These are phyloP conservation scores for Pachyrhynchus sulphureomaculatus DNA, from an alignment of 1,140 invertebrate species.

Conservation along the genomic window DNA sequence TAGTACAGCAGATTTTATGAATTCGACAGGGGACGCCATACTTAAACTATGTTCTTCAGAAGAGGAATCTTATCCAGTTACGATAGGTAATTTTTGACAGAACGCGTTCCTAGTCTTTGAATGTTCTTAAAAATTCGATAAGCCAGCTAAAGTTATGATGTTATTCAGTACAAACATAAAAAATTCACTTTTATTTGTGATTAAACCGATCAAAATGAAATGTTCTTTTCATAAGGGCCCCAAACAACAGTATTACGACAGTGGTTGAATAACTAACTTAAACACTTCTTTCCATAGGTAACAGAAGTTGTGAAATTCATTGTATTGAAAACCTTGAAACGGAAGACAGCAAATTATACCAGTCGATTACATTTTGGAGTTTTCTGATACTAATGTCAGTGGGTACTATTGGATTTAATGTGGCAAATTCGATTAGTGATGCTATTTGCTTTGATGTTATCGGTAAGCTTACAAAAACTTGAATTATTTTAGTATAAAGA, in stretches of 20 bases:
- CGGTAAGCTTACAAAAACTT: conserved; percentile 54
- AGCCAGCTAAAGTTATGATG: too few relatives aligned
- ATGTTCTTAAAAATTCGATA: too few relatives aligned
- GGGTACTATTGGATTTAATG: conserved; percentile 74
- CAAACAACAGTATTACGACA: too few relatives aligned
- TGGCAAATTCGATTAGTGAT: conserved; percentile 74
- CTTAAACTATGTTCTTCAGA: conserved; percentile 18
- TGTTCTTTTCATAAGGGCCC: too few relatives aligned
- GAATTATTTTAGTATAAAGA: background rate
- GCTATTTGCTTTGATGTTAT: conserved; percentile 80
- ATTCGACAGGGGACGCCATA: background rate
- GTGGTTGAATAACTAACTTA: too few relatives aligned
- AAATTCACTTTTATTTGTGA: too few relatives aligned
- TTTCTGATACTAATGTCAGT: conserved; percentile 70
- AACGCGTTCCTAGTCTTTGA: too few relatives aligned
- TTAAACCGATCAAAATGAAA: too few relatives aligned
- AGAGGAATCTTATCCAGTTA: conserved; percentile 5
- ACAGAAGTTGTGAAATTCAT: conserved; percentile 14
- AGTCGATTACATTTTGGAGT: conserved; percentile 63
- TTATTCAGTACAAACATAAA: too few relatives aligned
- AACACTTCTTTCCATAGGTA: background rate
- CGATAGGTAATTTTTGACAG: too few relatives aligned
- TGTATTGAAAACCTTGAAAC: conserved; percentile 29
- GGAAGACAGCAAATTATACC: conserved; percentile 25
- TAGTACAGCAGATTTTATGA: background rate